Base-by-base conservation (phyloP, 2,797 vertebrate genomes). In the Anableps anableps region DNA sequence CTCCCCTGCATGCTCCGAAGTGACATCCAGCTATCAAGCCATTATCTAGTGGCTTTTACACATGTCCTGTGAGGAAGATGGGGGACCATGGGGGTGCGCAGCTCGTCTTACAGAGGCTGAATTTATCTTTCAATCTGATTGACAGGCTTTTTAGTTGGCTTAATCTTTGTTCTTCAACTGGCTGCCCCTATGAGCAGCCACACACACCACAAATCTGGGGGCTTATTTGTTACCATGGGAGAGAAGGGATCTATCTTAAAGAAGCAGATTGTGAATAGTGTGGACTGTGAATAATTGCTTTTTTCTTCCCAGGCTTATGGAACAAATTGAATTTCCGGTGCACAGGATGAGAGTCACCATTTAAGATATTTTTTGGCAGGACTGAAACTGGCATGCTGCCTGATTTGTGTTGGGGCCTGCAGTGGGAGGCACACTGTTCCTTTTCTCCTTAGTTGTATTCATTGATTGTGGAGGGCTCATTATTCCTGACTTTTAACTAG, bases 251-350 rank as follows among this genome's bases (percentile, higher is more conserved):
- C 93, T 95, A 95, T 96, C 95, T 94, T 94, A 92, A 94, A 95
- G 94, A 94, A 95, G 94, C 95, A 95, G 94, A 95, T 96, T 89
- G 85, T 93, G 92, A 94, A 93, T 91, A 93, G 89, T 92, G 85
- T 84, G 88, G 88, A 91, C 92, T 94, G 94, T 95, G 93, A 96
- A 95, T 96, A 95, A 96, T 96, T 95, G 94, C 93, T 93, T 95
- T 95, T 81, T 95, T 96, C 91, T 95, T 95, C 94, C 93, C 87
- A 10, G 81, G 92, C 92, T 95, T 95, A 95, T 79, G 90, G 94
- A 95, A 95, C 94, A 96, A 96, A 95, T 96, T 95, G 93, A 95
- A 95, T 96, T 94, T 95, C 94, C 90, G 88, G 89, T 93, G 89
- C 88, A 83, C 91, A 79, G 86, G 92, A 93, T 90, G 91, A 94